Conservation (phyloP, 2,113 vertebrate genomes). For the Rhinopomastus cyanomelas region DNA sequence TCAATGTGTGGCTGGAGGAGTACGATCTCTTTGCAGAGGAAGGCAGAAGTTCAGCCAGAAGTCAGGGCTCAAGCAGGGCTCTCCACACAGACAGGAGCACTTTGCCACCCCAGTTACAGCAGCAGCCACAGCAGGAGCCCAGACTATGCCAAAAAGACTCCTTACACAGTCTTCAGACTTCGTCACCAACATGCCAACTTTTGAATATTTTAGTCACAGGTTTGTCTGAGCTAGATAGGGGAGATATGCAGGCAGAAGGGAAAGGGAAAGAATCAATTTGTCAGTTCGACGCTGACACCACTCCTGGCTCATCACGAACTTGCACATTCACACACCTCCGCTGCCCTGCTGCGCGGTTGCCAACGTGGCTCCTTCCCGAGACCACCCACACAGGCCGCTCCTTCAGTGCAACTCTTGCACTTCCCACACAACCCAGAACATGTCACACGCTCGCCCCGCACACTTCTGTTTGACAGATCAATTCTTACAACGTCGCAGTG, state of each 20-base stretch:
- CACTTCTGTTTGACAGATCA: accelerated
- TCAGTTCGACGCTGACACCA: background rate
- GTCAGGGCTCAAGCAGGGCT: too few species aligned
- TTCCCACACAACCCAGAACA: accelerated
- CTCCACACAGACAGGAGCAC: accelerated
- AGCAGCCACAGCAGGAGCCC: background rate
- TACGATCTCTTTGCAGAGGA: background rate
- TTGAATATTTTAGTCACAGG: background rate
- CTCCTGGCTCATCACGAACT: accelerated
- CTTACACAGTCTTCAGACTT: background rate
- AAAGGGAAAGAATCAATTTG: background rate
- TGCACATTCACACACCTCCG: accelerated
- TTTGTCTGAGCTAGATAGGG: background rate
- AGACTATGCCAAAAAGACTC: background rate
- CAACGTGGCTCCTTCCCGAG: accelerated
- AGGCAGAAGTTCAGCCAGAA: background rate
- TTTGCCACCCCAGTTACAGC: accelerated
- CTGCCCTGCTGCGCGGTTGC: accelerated
- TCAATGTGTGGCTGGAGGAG: background rate
- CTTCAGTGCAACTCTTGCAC: accelerated
- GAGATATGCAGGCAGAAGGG: background rate
- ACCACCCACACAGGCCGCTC: accelerated
- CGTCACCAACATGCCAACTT: background rate
- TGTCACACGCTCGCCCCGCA: accelerated
- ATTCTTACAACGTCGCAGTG: background rate